Evolutionary conservation across 2,797 vertebrate genomes (phyloP), one percentile per base, ranked within the genome.

Genomic region (Smutsia temminckii): DNA sequence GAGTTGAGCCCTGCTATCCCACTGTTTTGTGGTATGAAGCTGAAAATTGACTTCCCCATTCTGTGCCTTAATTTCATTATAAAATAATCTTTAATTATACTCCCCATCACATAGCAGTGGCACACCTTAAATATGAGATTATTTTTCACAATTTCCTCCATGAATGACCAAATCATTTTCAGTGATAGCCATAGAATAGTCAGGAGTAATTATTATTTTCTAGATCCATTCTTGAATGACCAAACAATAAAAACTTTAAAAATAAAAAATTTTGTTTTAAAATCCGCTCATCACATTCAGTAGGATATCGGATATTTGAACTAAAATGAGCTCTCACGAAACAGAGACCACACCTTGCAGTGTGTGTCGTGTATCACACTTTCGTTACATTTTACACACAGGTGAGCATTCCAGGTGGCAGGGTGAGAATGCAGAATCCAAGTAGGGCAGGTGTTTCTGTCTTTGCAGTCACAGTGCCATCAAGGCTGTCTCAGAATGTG

Each of bases 61-160:
- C 34, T 7, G 11, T 27, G 34, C 20, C 34, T 63, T 81, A 4
- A 10, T 68, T 72, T 86, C 16, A 16, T 53, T 53, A 11, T 20
- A 77, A 40, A 91, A 69, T 57, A 27, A 51, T 40, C 42, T 85
- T 74, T 37, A 63, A 32, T 29, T 5, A 46, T 3, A 17, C 34
- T n/a, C 5, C 6, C 11, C 53, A 20, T 0, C 12, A 29, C 6
- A 8, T 34, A 34, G 8, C 42, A 0, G 25, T 9, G 64, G 9
- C 9, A 4, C 1, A 9, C 1, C n/a, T 20, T 12, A 29, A 1
- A 0, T 21, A 12, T 1, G 40, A 12, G 11, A 40, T 27, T 1
- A 6, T 0, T 23, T 84, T 68, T 57, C 0, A 68, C 8, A 6
- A 27, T 14, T 23, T n/a, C 40, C 18, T 13, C 40, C 0, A 0